Percentiles rank a stretch among this genome's conserved stretches.
These are phyloP conservation scores for Bovichtus diacanthus DNA, from an alignment of 2,797 vertebrate species.

Conservation along the genomic window DNA sequence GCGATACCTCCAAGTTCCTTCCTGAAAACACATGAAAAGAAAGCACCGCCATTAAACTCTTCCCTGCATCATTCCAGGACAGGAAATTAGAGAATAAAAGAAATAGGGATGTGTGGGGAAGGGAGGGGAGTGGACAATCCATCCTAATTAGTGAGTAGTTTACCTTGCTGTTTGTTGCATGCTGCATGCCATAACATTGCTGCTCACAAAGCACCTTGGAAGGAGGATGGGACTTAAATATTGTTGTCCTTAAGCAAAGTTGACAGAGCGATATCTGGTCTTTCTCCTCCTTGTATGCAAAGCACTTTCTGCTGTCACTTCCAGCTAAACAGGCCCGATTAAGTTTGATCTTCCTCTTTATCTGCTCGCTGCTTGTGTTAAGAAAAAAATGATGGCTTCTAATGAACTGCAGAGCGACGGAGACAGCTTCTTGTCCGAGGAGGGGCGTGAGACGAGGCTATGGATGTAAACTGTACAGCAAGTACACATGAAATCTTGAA, in stretches of 20 bases:
- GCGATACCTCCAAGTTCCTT: slow-evolving; percentile 33
- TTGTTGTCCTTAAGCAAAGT: slow-evolving; percentile 66
- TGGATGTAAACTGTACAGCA: slow-evolving; percentile 30
- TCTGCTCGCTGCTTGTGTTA: slow-evolving; percentile 44
- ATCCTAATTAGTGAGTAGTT: slow-evolving; percentile 74
- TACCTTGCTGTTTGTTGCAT: slow-evolving; percentile 54
- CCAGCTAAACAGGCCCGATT: slow-evolving; percentile 62
- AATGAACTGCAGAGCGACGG: slow-evolving; percentile 52
- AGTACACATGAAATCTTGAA: slow-evolving; percentile 51
- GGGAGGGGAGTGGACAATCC: slow-evolving; percentile 34
- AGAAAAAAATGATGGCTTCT: slow-evolving; percentile 27
- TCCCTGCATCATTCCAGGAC: slow-evolving; percentile 21
- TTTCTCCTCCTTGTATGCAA: slow-evolving; percentile 37
- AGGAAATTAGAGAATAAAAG: slow-evolving; percentile 23
- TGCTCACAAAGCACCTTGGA: slow-evolving; percentile 48
- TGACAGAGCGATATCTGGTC: slow-evolving; percentile 61
- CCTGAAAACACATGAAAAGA: slow-evolving; percentile 46
- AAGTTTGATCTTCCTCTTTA: slow-evolving; percentile 60
- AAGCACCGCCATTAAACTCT: slow-evolving; percentile 36
- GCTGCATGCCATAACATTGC: slow-evolving; percentile 32
- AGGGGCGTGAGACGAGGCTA: slow-evolving; percentile 14
- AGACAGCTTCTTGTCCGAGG: slow-evolving; percentile 20
- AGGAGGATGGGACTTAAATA: slow-evolving; percentile 62
- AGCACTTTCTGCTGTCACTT: slow-evolving; percentile 51
- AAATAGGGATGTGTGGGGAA: neutral